Evolutionary conservation across 64 coral and sea anemone genomes (phyloP), one percentile per base, ranked within the genome.

Genomic region (Montipora sp.): DNA sequence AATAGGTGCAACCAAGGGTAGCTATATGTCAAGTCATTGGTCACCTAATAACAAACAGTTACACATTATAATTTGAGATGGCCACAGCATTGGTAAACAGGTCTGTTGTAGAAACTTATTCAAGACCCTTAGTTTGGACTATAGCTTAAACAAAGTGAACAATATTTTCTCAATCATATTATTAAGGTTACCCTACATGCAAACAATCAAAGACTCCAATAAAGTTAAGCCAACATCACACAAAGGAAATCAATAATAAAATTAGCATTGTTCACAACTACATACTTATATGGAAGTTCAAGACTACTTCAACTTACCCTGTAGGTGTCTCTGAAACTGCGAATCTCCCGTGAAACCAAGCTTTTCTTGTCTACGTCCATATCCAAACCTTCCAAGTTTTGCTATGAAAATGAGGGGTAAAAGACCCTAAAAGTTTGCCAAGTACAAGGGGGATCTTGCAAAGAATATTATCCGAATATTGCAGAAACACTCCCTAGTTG

Each of bases 311-410:
- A 79, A 93, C 96, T 75, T 77, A 98, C 96, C 83, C 96, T 75
- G 47, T 98, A 98, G 1, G 96, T 66, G 80, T 98, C 96, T 90
- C 96, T 92, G 14, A 98, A 98, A 48, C 90, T 98, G 75, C 93
- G 78, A 76, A 98, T 98, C 85, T 98, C 96, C 60, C 93, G 89
- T 51, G 96, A 98, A 3, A 98, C 96, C 81, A 98, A 87, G 69
- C 93, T 95, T 55, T 98, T 98, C 65, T 98, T 98, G 51, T 65
- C 87, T 60, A 89, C 83, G 44, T 98, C 96, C 96, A 98, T 98
- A 80, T 98, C 96, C 63, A 98, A 77, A 0, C 96, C 96, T 58
- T 98, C 96, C 68, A 98, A 21, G 80, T 98, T 98, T 93, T 98
- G 93, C 96, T 98, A 83, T 60, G 83, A 92, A 6, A 67, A 82